These are phyloP conservation scores for Druceiella hillmani DNA, from an alignment of 2,888 invertebrate genomes.

Conservation along the genomic window DNA sequence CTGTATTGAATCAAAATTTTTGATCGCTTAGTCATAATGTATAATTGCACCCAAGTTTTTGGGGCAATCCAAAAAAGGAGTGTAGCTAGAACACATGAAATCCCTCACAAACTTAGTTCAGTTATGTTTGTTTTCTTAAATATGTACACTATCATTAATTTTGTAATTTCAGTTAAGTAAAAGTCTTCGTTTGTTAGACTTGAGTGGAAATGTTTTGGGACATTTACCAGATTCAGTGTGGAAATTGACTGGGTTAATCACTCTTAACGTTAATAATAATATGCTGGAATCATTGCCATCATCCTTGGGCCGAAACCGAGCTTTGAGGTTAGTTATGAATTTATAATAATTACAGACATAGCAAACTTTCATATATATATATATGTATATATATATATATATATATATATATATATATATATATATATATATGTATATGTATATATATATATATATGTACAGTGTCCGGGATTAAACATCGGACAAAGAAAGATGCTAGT, in stretches of 20 bases:
- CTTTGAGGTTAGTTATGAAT: conserved; percentile 37
- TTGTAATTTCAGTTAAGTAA: conserved; percentile 36
- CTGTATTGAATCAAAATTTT: too few species aligned
- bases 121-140: neutral
- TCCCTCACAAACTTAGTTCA: too few species aligned
- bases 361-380: conserved; percentile 9
- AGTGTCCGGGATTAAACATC: too few species aligned
- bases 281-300: conserved; percentile 54
- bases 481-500: too few species aligned
- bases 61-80: too few species aligned
- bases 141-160: neutral
- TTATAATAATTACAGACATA: conserved; percentile 5
- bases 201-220: conserved; percentile 54
- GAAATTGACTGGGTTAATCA: conserved; percentile 55
- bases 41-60: too few species aligned
- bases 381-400: too few species aligned
- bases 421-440: too few species aligned
- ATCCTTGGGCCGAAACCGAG: conserved; percentile 56
- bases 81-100: too few species aligned
- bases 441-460: too few species aligned
- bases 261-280: conserved; percentile 62
- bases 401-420: too few species aligned
- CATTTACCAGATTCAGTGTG: conserved; percentile 58
- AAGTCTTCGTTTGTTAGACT: conserved; percentile 55
- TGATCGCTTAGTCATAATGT: too few species aligned